Evolutionary conservation across 2,888 invertebrate species (phyloP), one percentile per base, ranked within the genome.

Genomic region (Mactromeris polynyma): DNA sequence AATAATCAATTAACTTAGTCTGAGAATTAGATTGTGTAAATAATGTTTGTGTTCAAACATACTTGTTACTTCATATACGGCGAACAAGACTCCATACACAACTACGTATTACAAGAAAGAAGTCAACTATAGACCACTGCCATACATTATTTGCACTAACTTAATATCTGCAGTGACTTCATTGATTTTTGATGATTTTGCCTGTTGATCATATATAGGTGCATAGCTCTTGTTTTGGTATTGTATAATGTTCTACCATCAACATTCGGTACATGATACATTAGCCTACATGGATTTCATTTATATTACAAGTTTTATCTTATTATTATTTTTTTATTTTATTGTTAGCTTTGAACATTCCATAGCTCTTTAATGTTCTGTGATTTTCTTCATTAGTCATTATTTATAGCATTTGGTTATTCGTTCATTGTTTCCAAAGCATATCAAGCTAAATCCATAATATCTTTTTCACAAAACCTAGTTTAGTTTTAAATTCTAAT

Each of bases 281-380:
- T 26, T 26, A 26, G 9, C 26, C 26, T 64, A 26, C 11, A 26
- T 64, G 11, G 26, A 73, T 33, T 73, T 73, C 26, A 36, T 36
- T 33, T 2, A 36, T 33, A 33, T 9, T 73, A 36, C 4, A 19
- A 36, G 6, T n/a, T n/a, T 64, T 64, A 73, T 73, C 4, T 58
- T 11, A 58, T 58, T 58, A 58, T 58, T 58, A n/a, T 58, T 6
- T 11, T 58, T 58, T 58, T 14, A 4, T 36, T 73, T 17, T 36
- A 19, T 73, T 33, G 31, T 33, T 73, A 73, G 73, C 33, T 73
- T 33, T 73, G 73, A 73, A 73, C 73, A 73, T 73, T 73, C 73
- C 73, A 36, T 73, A 36, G 73, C 73, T 73, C 73, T 73, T 36
- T 73, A 33, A 73, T 73, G 73, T 36, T 73, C 73, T 73, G 73